Evolutionary conservation across 2,113 vertebrate species (phyloP).

Genomic region (Numida meleagris): DNA sequence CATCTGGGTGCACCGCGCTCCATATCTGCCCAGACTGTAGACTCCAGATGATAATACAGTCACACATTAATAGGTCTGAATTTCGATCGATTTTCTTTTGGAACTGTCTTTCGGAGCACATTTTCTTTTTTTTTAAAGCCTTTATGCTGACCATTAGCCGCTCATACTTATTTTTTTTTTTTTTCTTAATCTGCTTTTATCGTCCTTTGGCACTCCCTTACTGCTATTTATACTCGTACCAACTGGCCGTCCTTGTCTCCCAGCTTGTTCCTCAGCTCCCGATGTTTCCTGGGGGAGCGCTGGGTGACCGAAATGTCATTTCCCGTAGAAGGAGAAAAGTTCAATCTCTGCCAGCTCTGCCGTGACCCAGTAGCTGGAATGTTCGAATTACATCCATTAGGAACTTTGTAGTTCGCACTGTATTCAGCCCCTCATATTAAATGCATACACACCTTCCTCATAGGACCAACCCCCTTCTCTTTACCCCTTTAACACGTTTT

Average conservation of each 20-base stretch:
- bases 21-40: neutral
- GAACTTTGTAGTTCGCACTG: neutral
- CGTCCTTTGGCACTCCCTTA: neutral
- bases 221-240: neutral
- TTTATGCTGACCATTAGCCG: neutral
- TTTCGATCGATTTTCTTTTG: constrained; percentile 13
- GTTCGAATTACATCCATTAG: neutral
- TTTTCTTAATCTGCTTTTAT: neutral
- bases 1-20: neutral
- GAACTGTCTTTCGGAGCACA: neutral
- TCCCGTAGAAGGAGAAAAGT: neutral
- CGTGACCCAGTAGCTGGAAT: neutral
- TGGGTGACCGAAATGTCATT: neutral
- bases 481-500: neutral
- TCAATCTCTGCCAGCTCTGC: neutral
- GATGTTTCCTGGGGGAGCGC: neutral
- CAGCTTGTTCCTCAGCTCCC: neutral
- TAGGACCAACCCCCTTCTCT: neutral
- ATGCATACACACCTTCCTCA: too few relatives aligned
- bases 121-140: neutral
- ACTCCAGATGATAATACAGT: neutral
- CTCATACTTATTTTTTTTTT: neutral
- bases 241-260: neutral
- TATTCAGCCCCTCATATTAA: neutral
- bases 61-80: neutral